Conservation (phyloP, 2,113 vertebrate species). For the Smithornis capensis region DNA sequence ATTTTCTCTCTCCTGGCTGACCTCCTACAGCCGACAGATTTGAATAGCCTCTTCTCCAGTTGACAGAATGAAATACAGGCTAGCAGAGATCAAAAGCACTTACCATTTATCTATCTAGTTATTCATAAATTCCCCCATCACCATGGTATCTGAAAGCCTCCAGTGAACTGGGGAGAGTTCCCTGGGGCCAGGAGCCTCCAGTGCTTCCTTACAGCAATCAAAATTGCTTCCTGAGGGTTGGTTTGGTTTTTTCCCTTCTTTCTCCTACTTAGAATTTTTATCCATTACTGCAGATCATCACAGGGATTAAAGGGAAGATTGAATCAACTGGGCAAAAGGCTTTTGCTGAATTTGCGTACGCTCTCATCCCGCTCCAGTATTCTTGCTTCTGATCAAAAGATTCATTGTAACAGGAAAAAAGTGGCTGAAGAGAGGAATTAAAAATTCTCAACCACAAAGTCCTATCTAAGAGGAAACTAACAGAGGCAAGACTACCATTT, state of each 20-base stretch:
- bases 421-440: background rate
- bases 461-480: background rate
- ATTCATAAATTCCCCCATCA: conserved; percentile 37
- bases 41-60: conserved; percentile 55
- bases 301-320: conserved; percentile 44
- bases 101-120: conserved; percentile 51
- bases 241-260: background rate
- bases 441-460: background rate
- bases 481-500: background rate
- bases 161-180: conserved; percentile 20
- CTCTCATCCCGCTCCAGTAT: background rate
- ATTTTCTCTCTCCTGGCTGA: conserved; percentile 58
- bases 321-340: conserved; percentile 31
- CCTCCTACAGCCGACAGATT: conserved; percentile 53
- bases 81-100: conserved; percentile 63
- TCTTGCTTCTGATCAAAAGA: conserved; percentile 16
- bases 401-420: background rate
- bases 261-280: conserved; percentile 36
- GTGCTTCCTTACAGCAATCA: conserved; percentile 46
- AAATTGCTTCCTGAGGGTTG: conserved; percentile 35
- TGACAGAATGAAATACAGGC: conserved; percentile 55
- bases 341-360: conserved; percentile 33
- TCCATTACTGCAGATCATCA: conserved; percentile 37
- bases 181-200: conserved; percentile 12
- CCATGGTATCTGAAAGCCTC: conserved; percentile 45